Evolutionary conservation across 2,113 vertebrate genomes (phyloP).

Genomic region (Pseudopipra pipra): DNA sequence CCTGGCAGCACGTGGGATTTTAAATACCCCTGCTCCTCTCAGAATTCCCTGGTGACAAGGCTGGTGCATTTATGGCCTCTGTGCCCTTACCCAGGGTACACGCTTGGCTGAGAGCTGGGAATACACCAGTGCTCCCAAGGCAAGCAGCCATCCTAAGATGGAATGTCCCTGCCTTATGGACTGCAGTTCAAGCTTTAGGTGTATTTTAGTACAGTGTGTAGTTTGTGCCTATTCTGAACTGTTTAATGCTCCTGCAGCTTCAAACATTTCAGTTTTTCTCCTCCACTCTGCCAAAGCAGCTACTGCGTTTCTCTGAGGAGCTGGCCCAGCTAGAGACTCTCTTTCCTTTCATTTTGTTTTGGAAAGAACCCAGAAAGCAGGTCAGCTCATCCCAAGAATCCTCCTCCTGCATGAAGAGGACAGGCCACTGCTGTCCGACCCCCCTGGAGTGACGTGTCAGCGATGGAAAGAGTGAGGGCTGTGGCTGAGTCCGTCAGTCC

Average conservation of each 20-base stretch:
- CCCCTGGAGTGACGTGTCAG: neutral
- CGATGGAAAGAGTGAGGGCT: neutral
- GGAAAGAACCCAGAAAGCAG: neutral
- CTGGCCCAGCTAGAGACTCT: neutral
- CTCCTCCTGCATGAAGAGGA: neutral
- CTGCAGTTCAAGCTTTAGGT: neutral
- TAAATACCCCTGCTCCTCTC: neutral
- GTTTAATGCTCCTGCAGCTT: accelerated
- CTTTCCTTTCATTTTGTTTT: neutral
- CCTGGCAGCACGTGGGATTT: accelerated
- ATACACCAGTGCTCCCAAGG: neutral
- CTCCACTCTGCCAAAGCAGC: neutral
- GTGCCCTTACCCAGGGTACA: neutral
- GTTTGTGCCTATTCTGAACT: neutral
- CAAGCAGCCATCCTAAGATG: neutral
- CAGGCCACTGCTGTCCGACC: neutral
- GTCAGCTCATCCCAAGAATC: neutral
- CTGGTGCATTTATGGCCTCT: neutral
- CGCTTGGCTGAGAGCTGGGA: neutral
- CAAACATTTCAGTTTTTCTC: neutral
- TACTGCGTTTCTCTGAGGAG: accelerated
- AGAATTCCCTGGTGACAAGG: neutral
- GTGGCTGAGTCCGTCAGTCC: neutral
- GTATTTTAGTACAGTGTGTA: neutral
- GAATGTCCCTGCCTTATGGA: neutral